Conservation (phyloP, 2,888 invertebrate genomes). For the Torymus auratus region DNA sequence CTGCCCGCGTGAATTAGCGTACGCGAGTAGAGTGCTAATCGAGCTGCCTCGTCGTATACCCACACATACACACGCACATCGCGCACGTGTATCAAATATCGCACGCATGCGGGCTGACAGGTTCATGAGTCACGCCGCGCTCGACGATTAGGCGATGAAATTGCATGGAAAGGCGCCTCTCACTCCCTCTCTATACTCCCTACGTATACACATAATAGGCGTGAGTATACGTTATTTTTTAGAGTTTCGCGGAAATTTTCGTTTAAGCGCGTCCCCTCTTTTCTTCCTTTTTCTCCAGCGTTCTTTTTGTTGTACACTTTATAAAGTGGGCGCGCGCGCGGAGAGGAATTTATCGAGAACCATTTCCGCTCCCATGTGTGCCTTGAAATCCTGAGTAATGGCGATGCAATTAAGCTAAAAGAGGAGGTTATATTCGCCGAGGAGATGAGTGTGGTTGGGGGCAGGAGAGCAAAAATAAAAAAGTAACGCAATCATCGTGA, state of each 20-base stretch:
- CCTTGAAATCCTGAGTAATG: constrained; percentile 41
- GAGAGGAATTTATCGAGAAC: constrained; percentile 27
- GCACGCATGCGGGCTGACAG: background rate
- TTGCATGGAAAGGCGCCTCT: constrained; percentile 17
- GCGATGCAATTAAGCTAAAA: constrained; percentile 47
- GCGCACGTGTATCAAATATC: background rate
- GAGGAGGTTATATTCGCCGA: constrained; percentile 7
- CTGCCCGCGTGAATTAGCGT: too few species aligned
- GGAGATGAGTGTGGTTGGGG: background rate
- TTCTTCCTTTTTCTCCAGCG: background rate
- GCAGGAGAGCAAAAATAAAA: background rate
- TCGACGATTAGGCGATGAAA: constrained; percentile 37
- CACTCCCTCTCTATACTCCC: background rate
- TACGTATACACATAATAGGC: background rate
- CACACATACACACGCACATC: background rate
- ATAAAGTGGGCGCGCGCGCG: background rate
- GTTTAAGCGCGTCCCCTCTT: background rate
- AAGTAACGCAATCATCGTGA: constrained; percentile 16
- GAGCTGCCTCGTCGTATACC: too few species aligned
- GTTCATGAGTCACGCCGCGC: constrained; percentile 7
- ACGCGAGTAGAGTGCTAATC: too few species aligned
- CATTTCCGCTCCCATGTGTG: constrained; percentile 31
- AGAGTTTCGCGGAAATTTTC: constrained; percentile 3
- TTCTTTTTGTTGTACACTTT: background rate
- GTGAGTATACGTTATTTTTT: background rate